phyloP scores from a whole-genome alignment of 1,140 invertebrate genomes.

The Tetramorium simillimum region DNA sequence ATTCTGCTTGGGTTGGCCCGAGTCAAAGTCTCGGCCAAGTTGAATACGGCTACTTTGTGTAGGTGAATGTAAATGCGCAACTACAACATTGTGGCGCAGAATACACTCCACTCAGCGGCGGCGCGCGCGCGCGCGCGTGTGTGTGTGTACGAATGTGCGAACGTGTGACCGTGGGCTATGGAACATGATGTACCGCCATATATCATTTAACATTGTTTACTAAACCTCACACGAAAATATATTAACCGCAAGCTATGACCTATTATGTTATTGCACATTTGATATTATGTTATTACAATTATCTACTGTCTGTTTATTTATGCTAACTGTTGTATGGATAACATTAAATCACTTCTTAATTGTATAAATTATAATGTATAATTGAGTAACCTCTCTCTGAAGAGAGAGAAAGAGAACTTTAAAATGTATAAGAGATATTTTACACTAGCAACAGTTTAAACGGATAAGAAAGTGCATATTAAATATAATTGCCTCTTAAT shows the following conservation, averaged over 20 bases:
- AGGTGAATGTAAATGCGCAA: constrained; percentile 42
- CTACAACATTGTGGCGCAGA: constrained; percentile 35
- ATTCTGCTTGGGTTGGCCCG: constrained; percentile 45
- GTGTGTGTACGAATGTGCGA: constrained; percentile 9
- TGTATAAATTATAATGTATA: background rate
- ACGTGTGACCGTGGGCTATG: constrained; percentile 33
- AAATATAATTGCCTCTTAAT: background rate
- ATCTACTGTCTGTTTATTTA: constrained; percentile 18
- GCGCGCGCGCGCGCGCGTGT: background rate
- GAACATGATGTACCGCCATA: constrained; percentile 31
- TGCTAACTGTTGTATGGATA: background rate
- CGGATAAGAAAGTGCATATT: constrained; percentile 29
- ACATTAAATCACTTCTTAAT: constrained; percentile 7
- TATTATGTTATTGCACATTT: constrained; percentile 41
- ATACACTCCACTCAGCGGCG: background rate
- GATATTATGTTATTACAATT: constrained; percentile 41
- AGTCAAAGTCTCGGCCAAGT: constrained; percentile 62
- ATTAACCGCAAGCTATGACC: constrained; percentile 42
- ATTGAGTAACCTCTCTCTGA: background rate
- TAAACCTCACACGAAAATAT: constrained; percentile 50
- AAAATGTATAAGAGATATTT: background rate
- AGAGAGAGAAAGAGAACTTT: background rate
- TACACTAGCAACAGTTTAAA: background rate
- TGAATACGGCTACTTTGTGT: constrained; percentile 55
- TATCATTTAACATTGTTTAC: constrained; percentile 54